Percentiles rank a stretch among this genome's conserved stretches.
phyloP scores from a whole-genome alignment of 2,888 invertebrate species.

The Athetis lepigone region DNA sequence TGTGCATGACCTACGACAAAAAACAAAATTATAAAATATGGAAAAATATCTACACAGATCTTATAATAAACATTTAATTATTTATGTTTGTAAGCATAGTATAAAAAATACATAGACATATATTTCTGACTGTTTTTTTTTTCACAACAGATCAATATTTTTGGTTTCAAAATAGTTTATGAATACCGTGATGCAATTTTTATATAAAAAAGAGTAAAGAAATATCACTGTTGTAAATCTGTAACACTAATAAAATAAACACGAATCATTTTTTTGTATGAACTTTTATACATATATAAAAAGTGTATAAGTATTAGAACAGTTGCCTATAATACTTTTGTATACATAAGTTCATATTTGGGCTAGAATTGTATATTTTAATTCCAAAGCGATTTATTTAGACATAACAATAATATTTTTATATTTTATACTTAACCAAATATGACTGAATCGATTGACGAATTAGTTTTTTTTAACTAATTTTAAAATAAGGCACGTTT shows the following conservation, averaged over 20 bases:
- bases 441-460: neutral
- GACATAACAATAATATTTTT: slow-evolving; percentile 47
- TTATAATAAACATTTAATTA: slow-evolving; percentile 49
- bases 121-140: slow-evolving; percentile 20
- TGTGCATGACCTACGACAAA: slow-evolving; percentile 36
- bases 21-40: slow-evolving; percentile 43
- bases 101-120: slow-evolving; percentile 39
- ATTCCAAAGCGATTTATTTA: slow-evolving; percentile 12
- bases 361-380: neutral
- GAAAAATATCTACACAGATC: slow-evolving; percentile 62
- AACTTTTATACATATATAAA: slow-evolving; percentile 6
- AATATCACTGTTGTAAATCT: neutral
- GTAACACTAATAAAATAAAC: slow-evolving; percentile 1
- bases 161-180: slow-evolving; percentile 26
- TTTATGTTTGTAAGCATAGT: slow-evolving; percentile 23
- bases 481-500: slow-evolving; percentile 39
- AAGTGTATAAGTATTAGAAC: slow-evolving; percentile 3
- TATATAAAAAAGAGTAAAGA: neutral
- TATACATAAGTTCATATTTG: no score
- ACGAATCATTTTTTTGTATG: neutral
- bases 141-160: slow-evolving; percentile 51
- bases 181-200: slow-evolving; percentile 8
- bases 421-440: neutral
- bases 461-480: slow-evolving; percentile 12
- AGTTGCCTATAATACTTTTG: slow-evolving; percentile 12